Evolutionary conservation across 2,888 invertebrate species (phyloP), one percentile per base, ranked within the genome.

Genomic region (Zaprionus lineosus): DNA sequence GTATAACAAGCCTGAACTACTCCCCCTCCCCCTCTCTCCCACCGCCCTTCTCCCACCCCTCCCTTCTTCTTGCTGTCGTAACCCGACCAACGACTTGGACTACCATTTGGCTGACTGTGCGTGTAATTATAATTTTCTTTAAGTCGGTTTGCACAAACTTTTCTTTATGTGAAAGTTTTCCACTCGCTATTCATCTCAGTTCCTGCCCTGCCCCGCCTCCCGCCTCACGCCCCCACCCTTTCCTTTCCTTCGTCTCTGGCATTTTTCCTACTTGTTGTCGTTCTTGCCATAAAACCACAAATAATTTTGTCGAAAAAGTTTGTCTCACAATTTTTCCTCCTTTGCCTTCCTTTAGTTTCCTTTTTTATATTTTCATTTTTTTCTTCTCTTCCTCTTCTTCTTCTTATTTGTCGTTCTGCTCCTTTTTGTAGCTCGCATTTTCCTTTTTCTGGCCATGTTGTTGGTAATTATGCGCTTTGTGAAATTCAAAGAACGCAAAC

Each of bases 101-200:
- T 58, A 62, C 33, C 59, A 71, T 81, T 81, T 79, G 82, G 79
- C 79, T 79, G 82, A 79, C 79, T 79, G 83, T 79, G 81, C 83
- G 83, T 81, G 83, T 81, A 83, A 81, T 83, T 81, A 81, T 83
- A 77, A 81, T 79, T 83, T 81, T 82, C 78, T 70, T 73, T 82
- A 79, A 79, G 78, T 79, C 75, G 81, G 81, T 79, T 79, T 81
- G 78, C 71, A 40, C 74, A 71, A 79, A 79, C 75, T 81, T 79
- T 81, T 71, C 78, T 79, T 79, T 81, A 78, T 81, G 78, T 78
- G 75, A 75, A 81, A 79, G 68, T 79, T 79, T 77, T 56, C 57
- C 71, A 70, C 63, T 70, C 66, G 67, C 65, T 69, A 58, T 62
- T 58, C 57, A 52, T 36, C 66, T 50, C 46, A 29, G n/a, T 36